Base-by-base conservation (phyloP, 2,797 vertebrate species). In the Potorous gilbertii region DNA sequence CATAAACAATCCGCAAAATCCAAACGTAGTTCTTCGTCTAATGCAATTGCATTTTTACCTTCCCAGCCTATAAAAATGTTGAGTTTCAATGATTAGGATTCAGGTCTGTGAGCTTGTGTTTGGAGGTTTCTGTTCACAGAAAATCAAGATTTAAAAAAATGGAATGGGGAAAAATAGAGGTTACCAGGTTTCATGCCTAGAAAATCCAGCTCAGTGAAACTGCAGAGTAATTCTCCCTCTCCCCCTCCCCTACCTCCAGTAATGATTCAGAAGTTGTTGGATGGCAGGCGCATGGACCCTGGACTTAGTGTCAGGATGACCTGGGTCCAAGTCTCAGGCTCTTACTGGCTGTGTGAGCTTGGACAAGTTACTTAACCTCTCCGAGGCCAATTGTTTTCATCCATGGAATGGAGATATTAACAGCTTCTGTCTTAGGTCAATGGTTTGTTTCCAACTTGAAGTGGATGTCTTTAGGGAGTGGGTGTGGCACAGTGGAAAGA, bases 1-100 rank as follows among this genome's bases (percentile, higher is more conserved):
- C 94, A 62, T 95, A 97, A 98, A 97, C 96, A 98, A 97, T 96
- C 90, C 93, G 93, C 96, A 94, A 97, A 97, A 95, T 96, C 94
- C 62, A 96, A 56, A 95, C 90, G 93, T 93, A 96, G 94, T 6
- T 94, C 95, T 95, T 96, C 66, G 95, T 97, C 96, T 55, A 93
- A 97, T 96, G 97, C 95, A 96, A 97, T 95, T 95, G 95, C 56
- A 96, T 96, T 81, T 96, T 95, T 81, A 96, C 93, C 93, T 93
- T 94, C 91, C 94, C 59, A 91, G 96, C 92, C 97, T 92, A 50
- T n/a, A 59, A 94, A 92, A 93, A 96, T 89, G 1, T 94, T 96
- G 96, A 92, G 97, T 90, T 90, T 90, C 54, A 90, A 90, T 54
- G 90, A 29, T 55, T 34, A 90, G 50, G 1, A 54, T 54, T 1